Conservation (phyloP, 2,113 vertebrate genomes). For the Lampris megalopsis region DNA sequence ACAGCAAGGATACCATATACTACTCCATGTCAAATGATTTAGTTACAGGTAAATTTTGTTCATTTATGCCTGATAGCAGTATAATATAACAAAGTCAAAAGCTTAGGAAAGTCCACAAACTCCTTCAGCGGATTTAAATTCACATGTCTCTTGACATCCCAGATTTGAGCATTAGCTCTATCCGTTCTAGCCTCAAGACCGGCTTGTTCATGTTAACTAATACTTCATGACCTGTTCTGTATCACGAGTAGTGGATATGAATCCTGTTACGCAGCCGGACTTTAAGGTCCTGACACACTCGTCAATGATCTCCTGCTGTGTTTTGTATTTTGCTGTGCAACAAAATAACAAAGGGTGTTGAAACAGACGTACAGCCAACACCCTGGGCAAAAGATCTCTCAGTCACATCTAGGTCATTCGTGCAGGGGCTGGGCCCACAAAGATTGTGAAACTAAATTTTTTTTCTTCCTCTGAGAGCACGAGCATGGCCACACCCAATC, state of each 20-base stretch:
- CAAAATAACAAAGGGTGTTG: constrained; percentile 36
- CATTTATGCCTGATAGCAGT: constrained; percentile 20
- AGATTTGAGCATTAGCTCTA: constrained; percentile 16
- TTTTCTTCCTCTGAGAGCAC: constrained; percentile 45
- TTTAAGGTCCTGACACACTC: constrained; percentile 21
- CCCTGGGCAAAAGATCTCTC: constrained; percentile 58
- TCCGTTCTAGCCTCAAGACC: neutral
- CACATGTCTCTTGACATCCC: constrained; percentile 31
- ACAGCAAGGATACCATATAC: neutral
- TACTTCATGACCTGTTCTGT: constrained; percentile 23
- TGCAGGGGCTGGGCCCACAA: constrained; percentile 35
- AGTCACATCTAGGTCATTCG: constrained; percentile 71
- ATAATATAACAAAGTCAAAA: constrained; percentile 1
- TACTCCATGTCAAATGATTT: too few relatives aligned
- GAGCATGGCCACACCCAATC: constrained; percentile 54
- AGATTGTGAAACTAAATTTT: constrained; percentile 51
- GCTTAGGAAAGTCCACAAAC: constrained; percentile 8
- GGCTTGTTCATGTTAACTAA: neutral
- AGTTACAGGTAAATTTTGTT: too few relatives aligned
- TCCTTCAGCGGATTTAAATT: neutral
- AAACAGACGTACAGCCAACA: constrained; percentile 64
- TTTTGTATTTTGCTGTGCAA: constrained; percentile 41
- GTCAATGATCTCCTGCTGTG: constrained; percentile 5
- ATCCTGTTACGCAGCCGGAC: constrained; percentile 21
- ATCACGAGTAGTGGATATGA: constrained; percentile 3